Percentiles rank a stretch among this genome's conserved stretches.
phyloP scores from a whole-genome alignment of 2,797 vertebrate species.

The Euthynnus affinis region DNA sequence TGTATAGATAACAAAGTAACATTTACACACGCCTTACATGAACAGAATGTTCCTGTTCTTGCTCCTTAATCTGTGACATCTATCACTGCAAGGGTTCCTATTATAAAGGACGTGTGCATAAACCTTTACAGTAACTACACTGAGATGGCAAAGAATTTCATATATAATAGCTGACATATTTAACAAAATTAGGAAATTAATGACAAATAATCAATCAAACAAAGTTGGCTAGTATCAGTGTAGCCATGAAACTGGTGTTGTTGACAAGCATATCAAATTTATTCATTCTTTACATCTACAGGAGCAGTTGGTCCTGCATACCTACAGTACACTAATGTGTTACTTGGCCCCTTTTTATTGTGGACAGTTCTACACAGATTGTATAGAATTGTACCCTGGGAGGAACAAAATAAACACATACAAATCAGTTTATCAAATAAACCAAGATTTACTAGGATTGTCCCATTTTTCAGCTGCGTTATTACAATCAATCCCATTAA shows the following conservation, averaged over 20 bases:
- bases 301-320: neutral
- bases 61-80: neutral
- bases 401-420: slow-evolving; percentile 19
- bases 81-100: neutral
- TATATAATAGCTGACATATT: neutral
- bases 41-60: slow-evolving; percentile 15
- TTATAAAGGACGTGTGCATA: neutral
- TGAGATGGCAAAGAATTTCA: neutral
- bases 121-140: slow-evolving; percentile 10
- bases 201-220: slow-evolving; percentile 4
- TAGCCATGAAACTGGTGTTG: neutral
- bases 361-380: neutral
- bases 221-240: neutral
- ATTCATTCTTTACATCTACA: neutral
- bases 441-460: slow-evolving; percentile 5
- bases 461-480: slow-evolving; percentile 13
- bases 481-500: slow-evolving; percentile 33
- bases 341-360: neutral
- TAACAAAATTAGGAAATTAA: slow-evolving; percentile 5
- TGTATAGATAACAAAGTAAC: slow-evolving; percentile 18
- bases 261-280: neutral
- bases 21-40: slow-evolving; percentile 14
- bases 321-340: too few relatives aligned
- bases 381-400: neutral
- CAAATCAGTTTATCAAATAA: slow-evolving; percentile 20